A percentile compares a stretch with the other conserved stretches of the same genome.
Evolutionary conservation across 1,140 invertebrate genomes (phyloP).

Genomic region (Thalassaphorura encarpata): DNA sequence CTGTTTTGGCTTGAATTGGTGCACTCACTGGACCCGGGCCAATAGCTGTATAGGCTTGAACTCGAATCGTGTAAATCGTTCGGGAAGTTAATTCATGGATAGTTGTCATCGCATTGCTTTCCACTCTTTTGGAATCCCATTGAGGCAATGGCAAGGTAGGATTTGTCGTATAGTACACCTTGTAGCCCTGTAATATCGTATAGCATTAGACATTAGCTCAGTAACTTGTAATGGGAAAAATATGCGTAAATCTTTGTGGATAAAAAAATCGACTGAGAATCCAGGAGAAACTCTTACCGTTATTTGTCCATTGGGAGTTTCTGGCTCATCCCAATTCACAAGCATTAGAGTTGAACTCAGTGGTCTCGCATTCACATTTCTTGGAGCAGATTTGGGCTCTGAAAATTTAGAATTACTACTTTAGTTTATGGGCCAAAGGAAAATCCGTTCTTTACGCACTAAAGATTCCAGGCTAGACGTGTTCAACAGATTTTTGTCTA

Average conservation of each 20-base stretch:
- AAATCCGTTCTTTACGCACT: too few species aligned
- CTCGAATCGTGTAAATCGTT: slow-evolving; percentile 81
- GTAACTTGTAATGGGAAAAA: neutral
- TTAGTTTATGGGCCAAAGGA: neutral
- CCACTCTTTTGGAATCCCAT: slow-evolving; percentile 85
- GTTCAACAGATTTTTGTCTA: too few species aligned
- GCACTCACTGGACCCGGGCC: slow-evolving; percentile 72
- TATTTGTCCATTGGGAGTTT: slow-evolving; percentile 92
- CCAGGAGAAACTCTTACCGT: slow-evolving; percentile 55
- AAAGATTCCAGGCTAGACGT: too few species aligned
- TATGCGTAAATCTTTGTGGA: slow-evolving; percentile 2
- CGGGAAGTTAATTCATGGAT: slow-evolving; percentile 79
- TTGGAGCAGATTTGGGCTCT: slow-evolving; percentile 90
- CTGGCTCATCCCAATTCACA: slow-evolving; percentile 94
- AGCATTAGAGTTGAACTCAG: slow-evolving; percentile 89
- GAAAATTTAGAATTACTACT: slow-evolving; percentile 15
- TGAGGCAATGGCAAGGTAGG: slow-evolving; percentile 71
- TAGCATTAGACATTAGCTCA: slow-evolving; percentile 28
- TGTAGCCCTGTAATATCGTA: slow-evolving; percentile 93
- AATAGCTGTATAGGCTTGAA: slow-evolving; percentile 82
- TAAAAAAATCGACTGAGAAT: neutral
- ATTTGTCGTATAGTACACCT: slow-evolving; percentile 90
- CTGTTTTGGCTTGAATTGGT: slow-evolving; percentile 89
- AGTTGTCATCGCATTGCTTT: slow-evolving; percentile 85
- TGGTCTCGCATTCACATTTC: slow-evolving; percentile 83